Conservation (phyloP, 2,888 invertebrate genomes). For the Meloe dianella region DNA sequence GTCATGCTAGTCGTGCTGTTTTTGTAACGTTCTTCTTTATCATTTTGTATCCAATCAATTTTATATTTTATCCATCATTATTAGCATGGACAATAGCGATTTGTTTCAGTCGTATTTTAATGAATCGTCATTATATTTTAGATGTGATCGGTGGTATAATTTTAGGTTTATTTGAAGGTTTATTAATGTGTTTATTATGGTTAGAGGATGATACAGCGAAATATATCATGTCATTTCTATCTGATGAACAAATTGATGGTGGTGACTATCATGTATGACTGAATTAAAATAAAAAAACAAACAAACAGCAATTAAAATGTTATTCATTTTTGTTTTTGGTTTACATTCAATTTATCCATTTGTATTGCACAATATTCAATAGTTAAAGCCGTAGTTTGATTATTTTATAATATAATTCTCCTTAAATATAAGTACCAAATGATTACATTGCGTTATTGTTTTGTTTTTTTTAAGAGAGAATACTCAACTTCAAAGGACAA, state of each 20-base stretch:
- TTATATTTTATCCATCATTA: slow-evolving; percentile 67
- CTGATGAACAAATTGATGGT: slow-evolving; percentile 73
- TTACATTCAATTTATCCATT: not conserved
- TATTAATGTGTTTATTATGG: slow-evolving; percentile 71
- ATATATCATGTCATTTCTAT: slow-evolving; percentile 66
- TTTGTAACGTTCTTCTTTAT: slow-evolving; percentile 78
- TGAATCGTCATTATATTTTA: slow-evolving; percentile 85
- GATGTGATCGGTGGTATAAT: slow-evolving; percentile 80
- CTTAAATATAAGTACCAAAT: not conserved
- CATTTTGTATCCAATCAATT: slow-evolving; percentile 67
- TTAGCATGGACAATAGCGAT: slow-evolving; percentile 78
- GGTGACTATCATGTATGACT: slow-evolving; percentile 72
- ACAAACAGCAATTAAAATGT: not conserved
- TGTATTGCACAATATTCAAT: slow-evolving; percentile 7
- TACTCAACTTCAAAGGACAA: not conserved
- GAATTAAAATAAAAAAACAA: not conserved
- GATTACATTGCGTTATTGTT: not conserved
- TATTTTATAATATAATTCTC: not conserved
- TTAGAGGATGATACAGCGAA: slow-evolving; percentile 68
- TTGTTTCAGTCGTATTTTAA: slow-evolving; percentile 78
- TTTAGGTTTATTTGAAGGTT: slow-evolving; percentile 76
- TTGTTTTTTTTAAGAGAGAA: not conserved
- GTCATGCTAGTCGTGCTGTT: slow-evolving; percentile 86
- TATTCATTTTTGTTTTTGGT: not conserved
- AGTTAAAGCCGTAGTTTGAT: not conserved